Conservation (phyloP, 2,113 vertebrate species). For the Xenopus borealis region DNA sequence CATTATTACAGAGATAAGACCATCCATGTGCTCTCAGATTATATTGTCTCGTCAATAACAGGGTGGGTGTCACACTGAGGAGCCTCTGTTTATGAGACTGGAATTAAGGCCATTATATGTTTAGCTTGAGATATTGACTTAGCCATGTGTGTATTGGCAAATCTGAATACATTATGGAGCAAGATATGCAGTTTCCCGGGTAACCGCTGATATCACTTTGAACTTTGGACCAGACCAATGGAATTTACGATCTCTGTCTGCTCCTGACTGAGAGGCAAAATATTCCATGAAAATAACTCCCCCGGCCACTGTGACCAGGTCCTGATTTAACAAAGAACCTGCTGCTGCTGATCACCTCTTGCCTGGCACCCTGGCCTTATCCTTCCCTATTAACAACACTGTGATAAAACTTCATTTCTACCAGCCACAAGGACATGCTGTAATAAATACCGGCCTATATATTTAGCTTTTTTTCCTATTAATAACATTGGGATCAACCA, state of each 20-base stretch:
- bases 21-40: no score
- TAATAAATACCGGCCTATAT: no score
- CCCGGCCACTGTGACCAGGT: background rate
- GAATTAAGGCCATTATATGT: background rate
- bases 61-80: no score
- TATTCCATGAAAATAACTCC: background rate
- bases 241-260: conserved; percentile 16
- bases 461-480: no score
- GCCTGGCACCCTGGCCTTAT: background rate
- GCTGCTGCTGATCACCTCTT: no score
- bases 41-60: no score
- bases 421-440: no score
- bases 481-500: no score
- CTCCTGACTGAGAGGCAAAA: background rate
- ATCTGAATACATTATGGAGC: background rate
- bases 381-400: no score
- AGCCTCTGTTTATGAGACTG: background rate
- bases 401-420: no score
- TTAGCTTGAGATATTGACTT: background rate
- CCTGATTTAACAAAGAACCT: background rate
- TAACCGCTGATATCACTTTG: background rate
- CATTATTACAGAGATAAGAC: no score
- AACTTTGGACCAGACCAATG: conserved; percentile 22
- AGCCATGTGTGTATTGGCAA: background rate
- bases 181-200: conserved; percentile 10